These are phyloP conservation scores for Solea solea DNA, from an alignment of 2,113 vertebrate species.

Conservation along the genomic window DNA sequence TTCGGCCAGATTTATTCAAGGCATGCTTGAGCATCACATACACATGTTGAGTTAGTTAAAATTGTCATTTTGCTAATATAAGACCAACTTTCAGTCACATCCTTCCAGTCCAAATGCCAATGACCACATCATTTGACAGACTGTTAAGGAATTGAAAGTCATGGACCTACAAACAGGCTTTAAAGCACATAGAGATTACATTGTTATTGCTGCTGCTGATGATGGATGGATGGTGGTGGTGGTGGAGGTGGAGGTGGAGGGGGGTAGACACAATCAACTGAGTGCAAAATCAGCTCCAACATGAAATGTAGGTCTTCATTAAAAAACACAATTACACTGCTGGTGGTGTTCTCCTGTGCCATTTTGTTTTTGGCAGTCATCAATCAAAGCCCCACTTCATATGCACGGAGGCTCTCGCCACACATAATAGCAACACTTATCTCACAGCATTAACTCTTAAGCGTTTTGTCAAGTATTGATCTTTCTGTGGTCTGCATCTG, in stretches of 20 bases:
- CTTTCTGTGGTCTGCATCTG: slow-evolving; percentile 10
- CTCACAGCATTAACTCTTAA: slow-evolving; percentile 63
- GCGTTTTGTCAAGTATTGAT: slow-evolving; percentile 67
- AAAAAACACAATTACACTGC: slow-evolving; percentile 72
- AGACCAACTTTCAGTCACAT: too few species aligned
- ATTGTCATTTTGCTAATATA: too few species aligned
- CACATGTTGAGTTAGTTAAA: too few species aligned
- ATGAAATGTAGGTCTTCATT: slow-evolving; percentile 72
- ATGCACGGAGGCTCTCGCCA: slow-evolving; percentile 50
- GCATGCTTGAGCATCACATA: too few species aligned
- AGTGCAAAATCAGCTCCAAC: slow-evolving; percentile 67
- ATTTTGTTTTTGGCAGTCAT: slow-evolving; percentile 72
- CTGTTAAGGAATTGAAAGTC: slow-evolving; percentile 7
- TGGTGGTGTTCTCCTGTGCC: slow-evolving; percentile 61
- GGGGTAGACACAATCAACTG: slow-evolving; percentile 54
- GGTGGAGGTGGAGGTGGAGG: background rate
- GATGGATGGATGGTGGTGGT: slow-evolving; percentile 51
- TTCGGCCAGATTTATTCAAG: too few species aligned
- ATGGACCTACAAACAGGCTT: slow-evolving; percentile 4
- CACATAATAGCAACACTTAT: slow-evolving; percentile 65
- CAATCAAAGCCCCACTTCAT: slow-evolving; percentile 67
- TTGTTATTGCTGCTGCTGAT: slow-evolving; percentile 57
- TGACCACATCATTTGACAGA: too few species aligned
- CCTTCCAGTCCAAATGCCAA: too few species aligned
- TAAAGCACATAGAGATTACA: slow-evolving; percentile 34